These are phyloP conservation scores for Abrostola triplasia DNA, from an alignment of 2,888 invertebrate genomes.

Conservation along the genomic window DNA sequence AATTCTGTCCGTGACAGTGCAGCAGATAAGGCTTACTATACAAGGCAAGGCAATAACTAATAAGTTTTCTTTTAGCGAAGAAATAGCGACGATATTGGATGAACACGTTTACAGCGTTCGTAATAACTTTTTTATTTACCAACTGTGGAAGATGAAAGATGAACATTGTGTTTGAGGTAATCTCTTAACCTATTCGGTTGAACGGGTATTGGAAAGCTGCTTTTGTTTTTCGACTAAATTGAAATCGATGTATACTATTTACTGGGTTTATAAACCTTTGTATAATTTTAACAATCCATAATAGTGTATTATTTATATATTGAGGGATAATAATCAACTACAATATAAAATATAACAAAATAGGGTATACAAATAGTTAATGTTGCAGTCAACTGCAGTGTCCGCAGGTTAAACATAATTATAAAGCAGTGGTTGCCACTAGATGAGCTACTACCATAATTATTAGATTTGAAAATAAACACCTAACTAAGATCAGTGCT, in stretches of 20 bases:
- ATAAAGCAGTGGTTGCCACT: no score
- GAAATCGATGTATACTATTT: conserved; percentile 9
- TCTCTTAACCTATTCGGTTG: conserved; percentile 45
- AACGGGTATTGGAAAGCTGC: conserved; percentile 35
- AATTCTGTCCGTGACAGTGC: conserved; percentile 25
- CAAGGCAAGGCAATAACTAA: conserved; percentile 51
- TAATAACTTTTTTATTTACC: conserved; percentile 48
- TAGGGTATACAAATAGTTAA: no score
- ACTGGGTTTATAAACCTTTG: not conserved
- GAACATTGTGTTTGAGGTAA: conserved; percentile 53
- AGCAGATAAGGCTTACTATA: conserved; percentile 31
- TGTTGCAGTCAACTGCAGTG: no score
- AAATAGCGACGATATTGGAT: conserved; percentile 47
- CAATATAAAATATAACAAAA: no score
- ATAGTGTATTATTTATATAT: not conserved
- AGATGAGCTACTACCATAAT: no score
- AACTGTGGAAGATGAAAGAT: conserved; percentile 40
- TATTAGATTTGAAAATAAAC: no score
- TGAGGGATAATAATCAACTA: not conserved
- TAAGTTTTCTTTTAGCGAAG: conserved; percentile 45
- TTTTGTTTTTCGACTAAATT: conserved; percentile 35
- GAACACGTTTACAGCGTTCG: conserved; percentile 19
- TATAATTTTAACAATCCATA: not conserved
- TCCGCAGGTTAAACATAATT: no score
- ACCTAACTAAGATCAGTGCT: no score